Evolutionary conservation across 2,113 vertebrate genomes (phyloP).

Genomic region (Perccottus glenii): DNA sequence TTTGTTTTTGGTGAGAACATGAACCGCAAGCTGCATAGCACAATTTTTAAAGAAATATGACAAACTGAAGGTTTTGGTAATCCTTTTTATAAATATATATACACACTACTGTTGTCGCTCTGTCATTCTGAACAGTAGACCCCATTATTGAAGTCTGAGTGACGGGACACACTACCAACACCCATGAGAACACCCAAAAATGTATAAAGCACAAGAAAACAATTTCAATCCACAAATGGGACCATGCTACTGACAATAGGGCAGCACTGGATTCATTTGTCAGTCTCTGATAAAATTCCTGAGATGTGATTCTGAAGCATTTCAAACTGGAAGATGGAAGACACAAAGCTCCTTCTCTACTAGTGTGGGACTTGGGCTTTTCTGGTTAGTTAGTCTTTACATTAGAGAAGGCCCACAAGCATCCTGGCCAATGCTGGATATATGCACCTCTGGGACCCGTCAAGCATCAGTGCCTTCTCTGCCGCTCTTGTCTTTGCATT

Average conservation of each 20-base stretch:
- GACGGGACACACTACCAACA: too few species aligned
- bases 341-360: conserved; percentile 10
- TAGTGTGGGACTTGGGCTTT: conserved; percentile 43
- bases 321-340: conserved; percentile 10
- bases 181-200: too few species aligned
- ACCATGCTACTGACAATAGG: background rate
- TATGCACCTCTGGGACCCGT: conserved; percentile 69
- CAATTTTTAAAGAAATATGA: too few species aligned
- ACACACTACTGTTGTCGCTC: too few species aligned
- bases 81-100: too few species aligned
- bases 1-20: too few species aligned
- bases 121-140: too few species aligned
- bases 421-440: conserved; percentile 54
- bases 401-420: conserved; percentile 48
- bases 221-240: background rate
- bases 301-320: conserved; percentile 7
- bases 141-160: too few species aligned
- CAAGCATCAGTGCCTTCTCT: conserved; percentile 54
- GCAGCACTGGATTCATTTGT: background rate
- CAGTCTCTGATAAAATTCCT: conserved; percentile 8
- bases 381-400: conserved; percentile 57
- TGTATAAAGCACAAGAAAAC: background rate
- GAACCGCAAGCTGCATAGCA: too few species aligned
- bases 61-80: too few species aligned
- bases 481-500: conserved; percentile 47